These are phyloP conservation scores for Achroia grisella DNA, from an alignment of 1,140 invertebrate genomes.

Conservation along the genomic window DNA sequence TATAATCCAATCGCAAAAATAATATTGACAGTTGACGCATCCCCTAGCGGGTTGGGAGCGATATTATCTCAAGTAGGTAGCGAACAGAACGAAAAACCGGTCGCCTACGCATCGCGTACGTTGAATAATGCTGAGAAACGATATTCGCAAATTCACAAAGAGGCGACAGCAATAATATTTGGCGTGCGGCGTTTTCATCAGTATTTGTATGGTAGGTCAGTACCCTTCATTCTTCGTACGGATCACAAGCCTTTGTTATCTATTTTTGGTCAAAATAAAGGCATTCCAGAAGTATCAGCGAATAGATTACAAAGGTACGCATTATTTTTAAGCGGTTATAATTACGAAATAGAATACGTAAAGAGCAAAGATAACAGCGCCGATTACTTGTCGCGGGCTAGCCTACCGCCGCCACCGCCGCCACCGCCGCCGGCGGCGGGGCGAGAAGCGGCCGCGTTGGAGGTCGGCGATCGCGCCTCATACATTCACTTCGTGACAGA, in stretches of 20 bases:
- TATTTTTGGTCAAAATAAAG: conserved; percentile 44
- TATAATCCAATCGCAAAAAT: background rate
- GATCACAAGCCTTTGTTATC: conserved; percentile 16
- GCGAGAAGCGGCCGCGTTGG: conserved; percentile 4
- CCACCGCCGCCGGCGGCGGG: no score
- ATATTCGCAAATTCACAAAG: conserved; percentile 64
- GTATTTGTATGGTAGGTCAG: conserved; percentile 2
- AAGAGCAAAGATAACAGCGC: background rate
- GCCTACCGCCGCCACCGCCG: background rate
- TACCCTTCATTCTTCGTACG: conserved; percentile 12
- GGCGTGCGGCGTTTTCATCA: conserved; percentile 10
- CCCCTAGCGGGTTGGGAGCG: background rate
- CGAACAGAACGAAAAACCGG: conserved; percentile 30
- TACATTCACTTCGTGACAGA: conserved; percentile 1
- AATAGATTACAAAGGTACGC: conserved; percentile 22
- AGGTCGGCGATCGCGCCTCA: background rate
- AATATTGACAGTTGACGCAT: conserved; percentile 3
- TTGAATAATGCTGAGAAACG: conserved; percentile 56
- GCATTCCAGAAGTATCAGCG: conserved; percentile 38
- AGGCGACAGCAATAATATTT: conserved; percentile 57
- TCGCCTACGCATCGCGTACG: conserved; percentile 56
- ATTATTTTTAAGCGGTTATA: conserved; percentile 2
- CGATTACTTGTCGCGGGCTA: conserved; percentile 2
- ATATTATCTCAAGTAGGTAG: background rate
- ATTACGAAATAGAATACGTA: conserved; percentile 7